Base-by-base conservation (phyloP, 2,797 vertebrate genomes). In the Gadopsis marmoratus region DNA sequence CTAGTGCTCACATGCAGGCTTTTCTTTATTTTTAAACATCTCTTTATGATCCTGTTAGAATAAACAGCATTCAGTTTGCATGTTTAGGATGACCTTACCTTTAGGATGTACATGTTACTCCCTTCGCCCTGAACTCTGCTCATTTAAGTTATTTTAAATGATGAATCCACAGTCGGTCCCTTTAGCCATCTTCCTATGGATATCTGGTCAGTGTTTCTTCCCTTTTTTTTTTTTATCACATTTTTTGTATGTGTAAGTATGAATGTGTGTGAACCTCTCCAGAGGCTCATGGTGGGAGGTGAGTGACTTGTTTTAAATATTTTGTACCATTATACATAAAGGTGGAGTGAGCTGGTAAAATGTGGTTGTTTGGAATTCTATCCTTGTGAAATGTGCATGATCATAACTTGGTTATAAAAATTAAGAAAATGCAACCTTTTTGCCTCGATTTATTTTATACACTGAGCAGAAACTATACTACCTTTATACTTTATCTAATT, bases 361-460 rank as follows among this genome's bases (percentile, higher is more conserved):
- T 67, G 60, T 88, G 83, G 67, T 87, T 78, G 85, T 93, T 85
- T 86, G 72, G 82, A 84, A 77, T 91, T 92, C 71, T 86, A 83
- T 91, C 87, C 85, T 92, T 94, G 93, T 95, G 86, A 93, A 93
- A 90, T 92, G 94, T 93, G 86, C 86, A 89, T 94, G 90, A 91
- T 91, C 88, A 88, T 88, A 86, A 90, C 81, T 95, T 95, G 94
- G 88, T 94, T 91, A 94, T 91, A 90, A 92, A 88, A 92, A 89
- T 81, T 85, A 93, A 92, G 45, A 87, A 89, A 90, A 81, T 7
- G 0, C 17, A 48, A 66, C 7, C 8, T 33, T 45, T 26, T 39
- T 62, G 16, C 3, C 10, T 13, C n/a, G 0, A 7, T 19, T 62
- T 0, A 17, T 41, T 56, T 23, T 29, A 41, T 10, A 19, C 21